Evolutionary conservation across 2,113 vertebrate species (phyloP).

Genomic region (Serilophus lunatus): DNA sequence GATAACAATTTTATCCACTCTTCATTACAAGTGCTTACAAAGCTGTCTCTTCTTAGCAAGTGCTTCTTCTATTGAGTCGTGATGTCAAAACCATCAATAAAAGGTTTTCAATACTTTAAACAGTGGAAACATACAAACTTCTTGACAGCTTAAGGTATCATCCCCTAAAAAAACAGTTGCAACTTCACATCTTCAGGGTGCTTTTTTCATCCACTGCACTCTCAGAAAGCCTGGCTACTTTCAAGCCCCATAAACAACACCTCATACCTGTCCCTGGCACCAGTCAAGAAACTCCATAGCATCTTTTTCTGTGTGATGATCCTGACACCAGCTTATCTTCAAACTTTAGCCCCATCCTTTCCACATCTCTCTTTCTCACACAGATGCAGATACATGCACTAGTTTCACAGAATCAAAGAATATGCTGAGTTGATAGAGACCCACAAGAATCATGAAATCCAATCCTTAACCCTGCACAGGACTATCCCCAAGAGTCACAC

Average conservation of each 20-base stretch:
- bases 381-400: neutral
- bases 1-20: neutral
- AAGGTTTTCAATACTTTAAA: neutral
- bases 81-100: neutral
- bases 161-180: neutral
- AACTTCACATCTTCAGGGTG: neutral
- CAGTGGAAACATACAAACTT: neutral
- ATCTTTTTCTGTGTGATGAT: neutral
- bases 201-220: neutral
- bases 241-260: too few relatives aligned
- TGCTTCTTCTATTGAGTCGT: neutral
- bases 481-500: neutral
- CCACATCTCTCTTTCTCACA: neutral
- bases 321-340: neutral
- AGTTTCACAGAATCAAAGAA: neutral
- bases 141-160: neutral
- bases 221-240: neutral
- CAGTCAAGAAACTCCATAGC: neutral
- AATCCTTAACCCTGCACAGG: neutral
- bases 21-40: neutral
- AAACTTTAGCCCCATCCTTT: neutral
- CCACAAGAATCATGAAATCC: neutral
- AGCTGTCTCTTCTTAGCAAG: neutral
- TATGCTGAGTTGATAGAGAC: neutral
- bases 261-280: neutral